Base-by-base conservation (phyloP, 2,888 invertebrate species). In the Cepaea hortensis region DNA sequence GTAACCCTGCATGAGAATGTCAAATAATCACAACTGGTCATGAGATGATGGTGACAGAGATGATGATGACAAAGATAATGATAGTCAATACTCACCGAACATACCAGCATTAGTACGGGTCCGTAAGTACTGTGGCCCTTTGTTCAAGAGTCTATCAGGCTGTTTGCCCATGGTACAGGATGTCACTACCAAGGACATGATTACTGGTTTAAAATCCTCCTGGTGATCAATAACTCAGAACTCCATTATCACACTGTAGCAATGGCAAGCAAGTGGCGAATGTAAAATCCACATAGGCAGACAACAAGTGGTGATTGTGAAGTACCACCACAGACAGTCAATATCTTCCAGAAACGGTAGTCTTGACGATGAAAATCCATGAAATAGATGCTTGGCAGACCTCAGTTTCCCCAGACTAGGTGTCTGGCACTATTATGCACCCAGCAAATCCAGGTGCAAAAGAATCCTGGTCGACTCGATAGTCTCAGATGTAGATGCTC, bases 61-160 rank as follows among this genome's bases (percentile, higher is more conserved):
- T n/a, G n/a, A n/a, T n/a, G 3, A 46, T 3, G 23, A 73, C n/a
- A 46, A 3, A 3, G n/a, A 11, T 3, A 35, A 68, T n/a, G n/a
- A 61, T 13, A n/a, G 70, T 20, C 48, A 70, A 55, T 61, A 72
- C 90, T 89, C 84, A 90, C 91, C 90, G 86, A 91, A 91, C 23
- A 91, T 70, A 46, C 89, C 87, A 23, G 83, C 81, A 81, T 90
- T 91, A n/a, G 89, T 90, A 50, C 87, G 89, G 15, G 85, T 89
- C 2, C 90, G 79, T n/a, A 91, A 86, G 82, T 91, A 91, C 55
- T 88, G 88, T 5, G 90, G 90, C 6, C 91, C 91, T 81, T 90
- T 91, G 88, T 89, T 87, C 62, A 89, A 85, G 79, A 91, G 86
- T 48, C 89, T 87, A 85, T 88, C 85, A 81, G 91, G 87, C 86